A percentile compares a stretch with the other conserved stretches of the same genome.
These are phyloP conservation scores for Sula dactylatra DNA, from an alignment of 2,113 vertebrate species.

Conservation along the genomic window DNA sequence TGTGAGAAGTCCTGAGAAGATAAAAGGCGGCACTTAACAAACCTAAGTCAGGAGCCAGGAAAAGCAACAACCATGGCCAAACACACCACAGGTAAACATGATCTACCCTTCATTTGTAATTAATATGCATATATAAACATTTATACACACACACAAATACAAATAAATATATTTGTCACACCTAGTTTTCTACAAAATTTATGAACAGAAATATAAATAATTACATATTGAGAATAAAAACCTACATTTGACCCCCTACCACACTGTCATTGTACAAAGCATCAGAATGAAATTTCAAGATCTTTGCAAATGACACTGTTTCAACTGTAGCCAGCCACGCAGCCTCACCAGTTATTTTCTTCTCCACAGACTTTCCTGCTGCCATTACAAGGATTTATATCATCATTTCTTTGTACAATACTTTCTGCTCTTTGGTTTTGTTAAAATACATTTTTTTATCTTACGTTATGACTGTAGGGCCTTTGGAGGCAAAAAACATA, in stretches of 20 bases:
- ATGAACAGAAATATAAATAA: neutral
- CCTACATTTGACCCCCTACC: neutral
- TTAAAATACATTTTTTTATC: neutral
- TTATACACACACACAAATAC: neutral
- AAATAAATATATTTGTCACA: neutral
- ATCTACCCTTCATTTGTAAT: neutral
- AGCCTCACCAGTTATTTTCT: neutral
- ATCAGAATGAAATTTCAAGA: neutral
- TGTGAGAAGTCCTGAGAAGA: neutral
- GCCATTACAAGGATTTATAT: neutral
- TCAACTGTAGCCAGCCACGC: accelerated
- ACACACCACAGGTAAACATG: neutral
- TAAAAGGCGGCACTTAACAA: neutral
- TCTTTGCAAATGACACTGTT: neutral
- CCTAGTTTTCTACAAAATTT: neutral
- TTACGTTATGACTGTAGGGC: neutral
- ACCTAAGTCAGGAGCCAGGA: neutral
- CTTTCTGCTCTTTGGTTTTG: neutral
- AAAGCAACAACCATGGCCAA: neutral
- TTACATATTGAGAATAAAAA: neutral
- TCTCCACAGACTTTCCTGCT: neutral
- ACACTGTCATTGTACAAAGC: neutral
- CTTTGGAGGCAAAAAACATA: neutral
- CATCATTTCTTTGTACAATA: neutral
- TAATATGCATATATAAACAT: neutral